Evolutionary conservation across 2,888 invertebrate species (phyloP), one percentile per base, ranked within the genome.

Genomic region (Coleophora flavipennella): DNA sequence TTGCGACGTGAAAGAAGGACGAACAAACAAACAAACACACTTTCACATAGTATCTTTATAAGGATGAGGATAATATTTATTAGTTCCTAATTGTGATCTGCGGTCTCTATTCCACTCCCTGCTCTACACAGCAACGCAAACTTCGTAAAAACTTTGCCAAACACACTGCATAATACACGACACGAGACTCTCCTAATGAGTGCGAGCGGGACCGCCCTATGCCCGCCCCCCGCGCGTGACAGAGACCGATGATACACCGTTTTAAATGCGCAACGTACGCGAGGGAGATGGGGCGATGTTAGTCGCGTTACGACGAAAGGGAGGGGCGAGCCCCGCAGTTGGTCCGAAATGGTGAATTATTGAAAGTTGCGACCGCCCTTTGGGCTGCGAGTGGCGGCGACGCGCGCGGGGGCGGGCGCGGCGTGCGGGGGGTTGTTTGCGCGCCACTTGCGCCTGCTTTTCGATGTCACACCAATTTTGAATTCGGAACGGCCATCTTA

Each of bases 81-180:
- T n/a, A 20, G 20, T 20, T 20, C 20, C 20, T 20, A 3, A 20
- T 4, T 20, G 6, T 4, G 6, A 20, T 4, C 3, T 20, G 20
- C 3, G 20, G 6, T 20, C 20, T 20, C 20, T 20, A 20, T 6
- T 6, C 20, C 20, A 12, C 33, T 0, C 33, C n/a, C 49, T 76
- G 60, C 68, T 64, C 80, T 79, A 55, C 49, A 38, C 43, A 34
- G 27, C 45, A 48, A 57, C 68, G 75, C 77, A 81, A 81, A 79
- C 78, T 62, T 72, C 63, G 61, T 78, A 73, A 80, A 79, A 63
- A 59, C 62, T 65, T 74, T 66, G 59, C 53, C 78, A 81, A 81
- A 81, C 74, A 77, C 48, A 48, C 61, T 81, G 78, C 68, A 81
- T 81, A 75, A 81, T 78, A 66, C 70, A 80, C 58, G 60, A 50